phyloP scores from a whole-genome alignment of 2,888 invertebrate genomes.

The Pseudococcus viburni region DNA sequence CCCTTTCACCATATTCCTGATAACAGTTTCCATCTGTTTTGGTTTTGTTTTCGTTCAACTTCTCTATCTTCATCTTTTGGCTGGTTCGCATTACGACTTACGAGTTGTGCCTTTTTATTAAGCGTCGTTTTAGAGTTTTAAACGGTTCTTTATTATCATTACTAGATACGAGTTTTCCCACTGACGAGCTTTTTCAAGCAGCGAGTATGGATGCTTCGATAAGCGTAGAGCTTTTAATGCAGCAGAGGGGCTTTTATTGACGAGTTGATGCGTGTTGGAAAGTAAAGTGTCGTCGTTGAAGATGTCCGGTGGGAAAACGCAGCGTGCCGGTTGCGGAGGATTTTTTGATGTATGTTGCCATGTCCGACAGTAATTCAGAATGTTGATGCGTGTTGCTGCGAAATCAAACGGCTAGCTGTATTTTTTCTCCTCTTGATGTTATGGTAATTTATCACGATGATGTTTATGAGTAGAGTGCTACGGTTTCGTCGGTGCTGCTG shows the following conservation, averaged over 20 bases:
- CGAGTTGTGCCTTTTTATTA: neutral
- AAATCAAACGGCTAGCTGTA: neutral
- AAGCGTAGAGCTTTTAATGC: neutral
- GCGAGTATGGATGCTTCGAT: neutral
- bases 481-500: neutral
- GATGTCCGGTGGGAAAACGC: conserved; percentile 36
- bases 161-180: neutral
- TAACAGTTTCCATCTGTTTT: conserved; percentile 54
- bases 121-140: neutral
- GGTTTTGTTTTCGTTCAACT: neutral
- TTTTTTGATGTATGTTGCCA: conserved; percentile 21
- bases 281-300: conserved; percentile 17
- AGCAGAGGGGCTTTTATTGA: conserved; percentile 2
- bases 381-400: conserved; percentile 29
- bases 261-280: conserved; percentile 4
- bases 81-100: neutral
- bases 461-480: neutral
- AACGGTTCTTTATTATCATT: conserved; percentile 13
- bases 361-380: neutral
- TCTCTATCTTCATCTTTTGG: neutral
- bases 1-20: conserved; percentile 33
- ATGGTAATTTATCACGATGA: conserved; percentile 34
- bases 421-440: neutral
- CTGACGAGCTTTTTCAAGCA: neutral
- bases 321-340: neutral